These are phyloP conservation scores for Drosophila neotestacea DNA, from an alignment of 2,888 invertebrate genomes.

Conservation along the genomic window DNA sequence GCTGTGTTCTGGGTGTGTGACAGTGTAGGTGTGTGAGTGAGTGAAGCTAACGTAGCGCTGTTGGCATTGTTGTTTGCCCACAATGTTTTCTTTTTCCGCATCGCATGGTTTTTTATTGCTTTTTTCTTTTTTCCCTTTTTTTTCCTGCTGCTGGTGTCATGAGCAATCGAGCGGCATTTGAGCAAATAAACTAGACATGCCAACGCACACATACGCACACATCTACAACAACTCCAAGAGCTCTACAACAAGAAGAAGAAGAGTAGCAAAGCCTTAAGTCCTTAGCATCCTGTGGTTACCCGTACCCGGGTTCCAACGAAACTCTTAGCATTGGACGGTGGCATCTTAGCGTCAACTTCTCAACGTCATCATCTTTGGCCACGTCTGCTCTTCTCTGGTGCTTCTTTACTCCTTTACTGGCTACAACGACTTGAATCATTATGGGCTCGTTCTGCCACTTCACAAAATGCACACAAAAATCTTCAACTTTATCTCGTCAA, in stretches of 20 bases:
- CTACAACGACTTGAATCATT: conserved; percentile 62
- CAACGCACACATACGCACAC: conserved; percentile 29
- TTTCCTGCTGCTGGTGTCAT: conserved; percentile 69
- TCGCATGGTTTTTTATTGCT: conserved; percentile 76
- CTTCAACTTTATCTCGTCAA: conserved; percentile 81
- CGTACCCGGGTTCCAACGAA: conserved; percentile 50
- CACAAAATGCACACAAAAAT: conserved; percentile 80
- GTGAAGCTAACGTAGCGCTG: conserved; percentile 55
- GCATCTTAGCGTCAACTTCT: conserved; percentile 52
- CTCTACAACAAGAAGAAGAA: conserved; percentile 1
- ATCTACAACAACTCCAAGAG: conserved; percentile 26
- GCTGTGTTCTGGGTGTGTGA: conserved; percentile 26
- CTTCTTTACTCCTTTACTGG: conserved; percentile 3
- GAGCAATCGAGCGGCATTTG: conserved; percentile 78
- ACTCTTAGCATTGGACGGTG: conserved; percentile 38
- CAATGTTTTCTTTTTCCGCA: conserved; percentile 78
- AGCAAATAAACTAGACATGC: conserved; percentile 75
- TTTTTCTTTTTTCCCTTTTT: conserved; percentile 43
- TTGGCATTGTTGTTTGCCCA: conserved; percentile 73
- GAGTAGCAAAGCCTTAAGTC: conserved; percentile 46
- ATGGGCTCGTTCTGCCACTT: conserved; percentile 73
- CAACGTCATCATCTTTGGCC: conserved; percentile 49
- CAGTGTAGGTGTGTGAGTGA: conserved; percentile 22
- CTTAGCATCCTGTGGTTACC: conserved; percentile 54
- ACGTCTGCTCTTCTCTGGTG: conserved; percentile 16